Percentiles rank a stretch among this genome's conserved stretches.
Conservation (phyloP, 2,888 invertebrate genomes). For the Lucinisca nassula region DNA sequence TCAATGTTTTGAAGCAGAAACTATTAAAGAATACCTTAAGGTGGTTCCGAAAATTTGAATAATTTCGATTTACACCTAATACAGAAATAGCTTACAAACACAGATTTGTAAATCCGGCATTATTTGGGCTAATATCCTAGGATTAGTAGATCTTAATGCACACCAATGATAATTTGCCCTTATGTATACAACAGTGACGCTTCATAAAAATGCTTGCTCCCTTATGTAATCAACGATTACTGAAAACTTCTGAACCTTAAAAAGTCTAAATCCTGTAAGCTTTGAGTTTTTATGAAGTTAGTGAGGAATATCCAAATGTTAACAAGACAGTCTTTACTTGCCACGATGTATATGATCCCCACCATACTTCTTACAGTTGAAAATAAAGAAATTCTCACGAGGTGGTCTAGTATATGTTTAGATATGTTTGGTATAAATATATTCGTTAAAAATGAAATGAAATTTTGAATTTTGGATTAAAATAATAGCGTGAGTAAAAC, state of each 20-base stretch:
- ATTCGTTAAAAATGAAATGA: too few relatives aligned
- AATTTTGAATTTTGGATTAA: too few relatives aligned
- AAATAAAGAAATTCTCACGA: constrained; percentile 7
- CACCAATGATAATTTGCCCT: not conserved
- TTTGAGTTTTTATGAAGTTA: constrained; percentile 59
- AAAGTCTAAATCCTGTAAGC: constrained; percentile 61
- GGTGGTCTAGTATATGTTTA: not conserved
- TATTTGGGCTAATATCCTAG: not conserved
- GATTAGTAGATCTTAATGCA: not conserved
- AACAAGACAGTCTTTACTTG: constrained; percentile 31
- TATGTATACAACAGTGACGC: not conserved
- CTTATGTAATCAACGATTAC: constrained; percentile 22
- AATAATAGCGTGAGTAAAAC: too few relatives aligned
- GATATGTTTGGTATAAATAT: too few relatives aligned
- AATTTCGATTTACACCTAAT: not conserved
- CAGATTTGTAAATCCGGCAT: constrained; percentile 1
- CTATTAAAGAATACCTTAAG: too few relatives aligned
- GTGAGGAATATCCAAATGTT: constrained; percentile 45
- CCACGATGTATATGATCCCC: constrained; percentile 33
- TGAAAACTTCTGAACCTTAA: constrained; percentile 22
- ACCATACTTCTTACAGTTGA: constrained; percentile 2
- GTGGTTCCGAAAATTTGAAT: too few relatives aligned
- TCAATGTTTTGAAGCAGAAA: too few relatives aligned
- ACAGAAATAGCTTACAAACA: not conserved
- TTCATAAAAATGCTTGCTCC: not conserved